These are phyloP conservation scores for Eubasilissa regina DNA, from an alignment of 1,140 invertebrate genomes.

Conservation along the genomic window DNA sequence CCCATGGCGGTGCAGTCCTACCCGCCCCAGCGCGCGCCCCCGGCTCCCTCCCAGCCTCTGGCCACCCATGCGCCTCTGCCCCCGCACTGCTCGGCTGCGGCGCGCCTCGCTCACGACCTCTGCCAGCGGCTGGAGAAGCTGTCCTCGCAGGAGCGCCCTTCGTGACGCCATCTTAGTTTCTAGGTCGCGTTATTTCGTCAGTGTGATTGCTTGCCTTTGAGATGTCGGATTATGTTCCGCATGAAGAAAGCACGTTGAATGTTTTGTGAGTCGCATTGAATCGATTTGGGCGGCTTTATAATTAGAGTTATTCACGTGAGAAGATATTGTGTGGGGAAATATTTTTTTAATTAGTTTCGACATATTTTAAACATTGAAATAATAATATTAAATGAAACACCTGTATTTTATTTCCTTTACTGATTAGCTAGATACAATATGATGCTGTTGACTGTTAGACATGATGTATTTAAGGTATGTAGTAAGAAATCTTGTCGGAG, in stretches of 20 bases:
- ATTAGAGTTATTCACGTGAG: no score
- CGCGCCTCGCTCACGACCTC: conserved; percentile 49
- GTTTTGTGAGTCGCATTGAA: conserved; percentile 1
- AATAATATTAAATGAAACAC: conserved; percentile 9
- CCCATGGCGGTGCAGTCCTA: conserved; percentile 4
- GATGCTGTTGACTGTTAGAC: no score
- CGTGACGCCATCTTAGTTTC: conserved; percentile 59
- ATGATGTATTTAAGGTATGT: no score
- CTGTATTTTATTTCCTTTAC: background rate
- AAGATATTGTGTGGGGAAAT: no score
- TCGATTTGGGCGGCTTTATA: no score
- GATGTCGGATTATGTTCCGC: no score
- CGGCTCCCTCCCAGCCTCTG: background rate
- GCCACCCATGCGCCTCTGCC: conserved; percentile 17
- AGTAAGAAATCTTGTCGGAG: no score
- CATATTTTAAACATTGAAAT: background rate
- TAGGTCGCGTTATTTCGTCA: conserved; percentile 24
- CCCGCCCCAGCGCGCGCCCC: conserved; percentile 29
- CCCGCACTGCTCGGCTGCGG: conserved; percentile 49
- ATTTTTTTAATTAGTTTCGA: background rate
- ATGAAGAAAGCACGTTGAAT: background rate
- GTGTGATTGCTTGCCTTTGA: background rate
- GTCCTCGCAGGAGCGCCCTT: conserved; percentile 52
- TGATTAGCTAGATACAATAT: no score
- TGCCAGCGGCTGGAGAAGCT: conserved; percentile 57